Percentiles rank a stretch among this genome's conserved stretches.
These are phyloP conservation scores for Dicyrtoma fusca DNA, from an alignment of 2,888 invertebrate species.

Conservation along the genomic window DNA sequence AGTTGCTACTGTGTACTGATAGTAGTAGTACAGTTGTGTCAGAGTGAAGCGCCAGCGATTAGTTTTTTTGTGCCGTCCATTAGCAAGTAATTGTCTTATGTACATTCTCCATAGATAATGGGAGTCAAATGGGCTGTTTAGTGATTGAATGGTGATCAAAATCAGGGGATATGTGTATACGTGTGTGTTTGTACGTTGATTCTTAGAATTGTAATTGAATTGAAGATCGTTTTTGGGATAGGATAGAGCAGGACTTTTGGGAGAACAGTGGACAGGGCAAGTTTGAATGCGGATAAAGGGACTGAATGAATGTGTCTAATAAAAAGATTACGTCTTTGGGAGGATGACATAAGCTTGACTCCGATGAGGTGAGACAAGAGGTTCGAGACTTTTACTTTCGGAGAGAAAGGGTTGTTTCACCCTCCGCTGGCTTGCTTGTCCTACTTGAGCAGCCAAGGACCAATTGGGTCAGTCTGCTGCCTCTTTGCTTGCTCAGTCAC, in stretches of 20 bases:
- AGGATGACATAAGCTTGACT: slow-evolving; percentile 28
- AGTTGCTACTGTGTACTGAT: too few relatives aligned
- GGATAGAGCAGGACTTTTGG: background rate
- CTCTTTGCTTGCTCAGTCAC: background rate
- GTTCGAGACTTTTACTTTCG: slow-evolving; percentile 49
- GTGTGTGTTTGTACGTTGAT: too few relatives aligned
- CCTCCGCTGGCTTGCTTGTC: slow-evolving; percentile 44
- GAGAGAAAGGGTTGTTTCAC: slow-evolving; percentile 42
- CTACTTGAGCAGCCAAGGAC: slow-evolving; percentile 56
- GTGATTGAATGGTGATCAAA: too few relatives aligned
- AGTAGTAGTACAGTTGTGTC: too few relatives aligned
- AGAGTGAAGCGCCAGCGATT: too few relatives aligned
- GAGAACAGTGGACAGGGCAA: background rate
- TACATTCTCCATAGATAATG: too few relatives aligned
- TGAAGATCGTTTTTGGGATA: background rate
- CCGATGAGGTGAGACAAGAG: slow-evolving; percentile 25
- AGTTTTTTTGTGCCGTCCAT: too few relatives aligned
- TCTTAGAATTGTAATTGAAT: background rate
- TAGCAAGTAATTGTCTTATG: too few relatives aligned
- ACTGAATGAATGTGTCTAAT: background rate
- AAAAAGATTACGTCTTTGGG: slow-evolving; percentile 25
- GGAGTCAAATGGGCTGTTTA: too few relatives aligned
- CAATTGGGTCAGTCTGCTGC: slow-evolving; percentile 50
- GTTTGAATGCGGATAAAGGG: background rate
- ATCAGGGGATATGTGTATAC: too few relatives aligned